Evolutionary conservation across 2,797 vertebrate species (phyloP), one percentile per base, ranked within the genome.

Genomic region (Pseudotriccus pelzelni): DNA sequence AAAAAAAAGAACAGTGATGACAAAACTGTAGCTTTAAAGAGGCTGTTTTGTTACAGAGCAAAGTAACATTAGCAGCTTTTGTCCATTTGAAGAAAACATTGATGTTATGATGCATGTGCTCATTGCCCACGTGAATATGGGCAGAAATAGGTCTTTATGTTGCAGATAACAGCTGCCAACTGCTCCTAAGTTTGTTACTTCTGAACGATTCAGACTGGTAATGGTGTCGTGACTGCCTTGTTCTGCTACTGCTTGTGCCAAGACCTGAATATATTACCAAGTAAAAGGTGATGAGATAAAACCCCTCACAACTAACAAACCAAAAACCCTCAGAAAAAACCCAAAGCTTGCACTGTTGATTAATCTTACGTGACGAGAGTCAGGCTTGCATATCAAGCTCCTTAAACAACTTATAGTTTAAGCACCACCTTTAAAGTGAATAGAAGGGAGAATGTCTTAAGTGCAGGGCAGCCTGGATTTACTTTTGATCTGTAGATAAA

Each of bases 21-120:
- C 55, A 89, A 53, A 87, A 69, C 52, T 23, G 41, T 25, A 44
- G 56, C 56, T 83, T 85, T 63, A 47, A 69, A 87, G 44, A 86
- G 62, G 21, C 6, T 0, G 0, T 25, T 84, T 50, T 66, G 24
- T 74, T 76, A 66, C 20, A 73, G 43, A 73, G 36, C 2, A 3
- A 77, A 75, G 44, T 17, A 34, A 62, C 53, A 81, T 18, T 8
- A 39, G 34, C 1, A 4, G 39, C 10, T 60, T 85, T 25, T 52
- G 47, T 52, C 60, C 36, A 19, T 30, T 28, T 76, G 39, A 52
- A 82, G 43, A 30, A n/a, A 62, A 21, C 6, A 11, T 0, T 8
- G 44, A 36, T 37, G 24, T 2, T 58, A 12, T 13, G 30, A 44
- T 4, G 12, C 9, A 9, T 2, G 3, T 37, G 47, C 66, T 64